Conservation (phyloP, 2,113 vertebrate genomes). For the Dromaius novaehollandiae region DNA sequence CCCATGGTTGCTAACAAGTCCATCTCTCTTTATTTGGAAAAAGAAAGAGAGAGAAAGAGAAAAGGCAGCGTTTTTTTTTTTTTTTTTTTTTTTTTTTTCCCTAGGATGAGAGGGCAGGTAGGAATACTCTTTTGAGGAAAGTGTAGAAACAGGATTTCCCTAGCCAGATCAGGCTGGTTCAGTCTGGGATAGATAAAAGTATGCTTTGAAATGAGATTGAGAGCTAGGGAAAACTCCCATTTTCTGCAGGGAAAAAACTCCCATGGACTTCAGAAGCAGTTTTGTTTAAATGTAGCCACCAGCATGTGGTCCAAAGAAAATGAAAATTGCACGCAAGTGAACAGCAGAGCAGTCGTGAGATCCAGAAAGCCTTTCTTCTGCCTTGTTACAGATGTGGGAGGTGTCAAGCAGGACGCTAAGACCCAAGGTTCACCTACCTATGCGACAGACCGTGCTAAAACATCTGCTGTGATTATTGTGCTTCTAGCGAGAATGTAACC, state of each 20-base stretch:
- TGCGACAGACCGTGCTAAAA: background rate
- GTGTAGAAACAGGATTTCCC: background rate
- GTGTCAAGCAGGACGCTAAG: background rate
- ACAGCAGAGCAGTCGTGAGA: background rate
- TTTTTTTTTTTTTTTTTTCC: background rate
- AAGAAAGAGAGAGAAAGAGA: background rate
- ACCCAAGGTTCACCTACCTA: fast-evolving
- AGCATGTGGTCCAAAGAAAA: background rate
- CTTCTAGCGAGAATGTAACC: conserved; percentile 24
- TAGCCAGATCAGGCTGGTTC: background rate
- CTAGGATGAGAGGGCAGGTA: background rate
- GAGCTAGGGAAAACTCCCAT: background rate
- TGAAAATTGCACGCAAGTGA: background rate
- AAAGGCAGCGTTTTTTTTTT: background rate
- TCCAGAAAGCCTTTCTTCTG: background rate
- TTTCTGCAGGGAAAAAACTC: background rate
- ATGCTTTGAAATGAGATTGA: conserved; percentile 19
- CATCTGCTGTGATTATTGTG: background rate
- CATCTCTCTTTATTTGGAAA: background rate
- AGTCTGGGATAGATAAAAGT: background rate
- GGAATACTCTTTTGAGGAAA: background rate
- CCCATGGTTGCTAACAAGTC: background rate
- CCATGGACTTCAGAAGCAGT: background rate
- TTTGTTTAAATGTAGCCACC: background rate
- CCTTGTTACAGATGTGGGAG: fast-evolving